Conservation (phyloP, 2,888 invertebrate species). For the Hesperia comma region DNA sequence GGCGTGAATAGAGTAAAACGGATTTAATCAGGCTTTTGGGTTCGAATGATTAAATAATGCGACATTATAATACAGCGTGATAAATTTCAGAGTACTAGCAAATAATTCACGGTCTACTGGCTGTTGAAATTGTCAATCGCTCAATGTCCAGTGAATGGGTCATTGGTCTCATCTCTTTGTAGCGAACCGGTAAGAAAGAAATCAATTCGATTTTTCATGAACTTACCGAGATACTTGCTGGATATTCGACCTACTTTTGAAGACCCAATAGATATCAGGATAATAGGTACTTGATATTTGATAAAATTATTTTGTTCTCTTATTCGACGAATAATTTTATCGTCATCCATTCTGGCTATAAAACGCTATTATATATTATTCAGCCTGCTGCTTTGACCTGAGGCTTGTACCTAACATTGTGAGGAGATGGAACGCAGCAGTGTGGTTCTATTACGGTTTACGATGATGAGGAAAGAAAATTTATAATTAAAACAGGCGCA, state of each 20-base stretch:
- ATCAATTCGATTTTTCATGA: slow-evolving; percentile 74
- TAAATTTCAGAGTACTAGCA: slow-evolving; percentile 31
- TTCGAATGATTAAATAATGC: slow-evolving; percentile 34
- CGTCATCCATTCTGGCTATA: too few species aligned
- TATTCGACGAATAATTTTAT: too few species aligned
- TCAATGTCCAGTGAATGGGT: slow-evolving; percentile 35
- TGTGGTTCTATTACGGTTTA: too few species aligned
- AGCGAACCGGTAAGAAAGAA: slow-evolving; percentile 59
- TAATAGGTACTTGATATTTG: too few species aligned
- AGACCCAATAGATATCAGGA: background rate
- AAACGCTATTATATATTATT: too few species aligned
- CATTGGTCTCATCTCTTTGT: slow-evolving; percentile 24
- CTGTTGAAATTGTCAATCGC: slow-evolving; percentile 33
- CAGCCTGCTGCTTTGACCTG: too few species aligned
- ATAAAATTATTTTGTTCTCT: too few species aligned
- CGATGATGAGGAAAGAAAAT: too few species aligned
- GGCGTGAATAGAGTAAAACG: slow-evolving; percentile 29
- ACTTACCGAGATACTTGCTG: slow-evolving; percentile 43
- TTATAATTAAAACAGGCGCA: too few species aligned
- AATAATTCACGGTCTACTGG: slow-evolving; percentile 24
- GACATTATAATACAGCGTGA: slow-evolving; percentile 31
- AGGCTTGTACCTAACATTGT: too few species aligned
- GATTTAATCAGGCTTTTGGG: slow-evolving; percentile 27
- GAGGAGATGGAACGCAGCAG: too few species aligned
- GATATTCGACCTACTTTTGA: background rate